These are phyloP conservation scores for Aselliscus stoliczkanus DNA, from an alignment of 2,797 vertebrate species.

Conservation along the genomic window DNA sequence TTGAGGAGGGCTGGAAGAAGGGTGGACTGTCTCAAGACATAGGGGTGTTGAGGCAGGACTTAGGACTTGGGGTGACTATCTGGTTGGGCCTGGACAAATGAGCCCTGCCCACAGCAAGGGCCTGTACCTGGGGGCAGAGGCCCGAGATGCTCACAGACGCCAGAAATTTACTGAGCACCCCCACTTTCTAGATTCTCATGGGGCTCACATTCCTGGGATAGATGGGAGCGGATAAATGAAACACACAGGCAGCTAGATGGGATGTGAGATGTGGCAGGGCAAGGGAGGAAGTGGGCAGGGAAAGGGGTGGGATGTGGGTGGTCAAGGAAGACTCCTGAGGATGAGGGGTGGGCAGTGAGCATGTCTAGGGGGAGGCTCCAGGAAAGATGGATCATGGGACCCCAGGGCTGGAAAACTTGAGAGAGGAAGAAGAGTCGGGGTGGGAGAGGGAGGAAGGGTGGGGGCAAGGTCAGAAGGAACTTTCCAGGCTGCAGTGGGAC, in stretches of 20 bases:
- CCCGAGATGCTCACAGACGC: neutral
- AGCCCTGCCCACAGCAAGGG: neutral
- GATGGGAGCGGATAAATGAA: neutral
- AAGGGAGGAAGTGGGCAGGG: no score
- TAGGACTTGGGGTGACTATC: neutral
- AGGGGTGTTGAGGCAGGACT: neutral
- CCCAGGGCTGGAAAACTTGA: neutral
- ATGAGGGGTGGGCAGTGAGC: neutral
- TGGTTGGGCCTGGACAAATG: accelerated
- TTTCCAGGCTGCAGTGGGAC: neutral
- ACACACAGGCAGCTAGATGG: neutral
- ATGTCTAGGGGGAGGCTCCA: neutral
- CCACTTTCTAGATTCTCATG: neutral
- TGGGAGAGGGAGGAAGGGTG: neutral
- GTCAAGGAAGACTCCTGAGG: no score
- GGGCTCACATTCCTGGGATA: neutral
- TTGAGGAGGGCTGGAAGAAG: neutral
- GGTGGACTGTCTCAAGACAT: accelerated
- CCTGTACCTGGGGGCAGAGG: neutral
- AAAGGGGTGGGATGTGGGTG: accelerated
- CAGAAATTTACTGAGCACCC: neutral
- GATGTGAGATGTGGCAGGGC: accelerated
- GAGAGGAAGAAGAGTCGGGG: neutral
- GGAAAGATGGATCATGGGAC: neutral
- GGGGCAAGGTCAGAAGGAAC: no score